Base-by-base conservation (phyloP, 2,888 invertebrate species). In the Tuberolachnus salignus region DNA sequence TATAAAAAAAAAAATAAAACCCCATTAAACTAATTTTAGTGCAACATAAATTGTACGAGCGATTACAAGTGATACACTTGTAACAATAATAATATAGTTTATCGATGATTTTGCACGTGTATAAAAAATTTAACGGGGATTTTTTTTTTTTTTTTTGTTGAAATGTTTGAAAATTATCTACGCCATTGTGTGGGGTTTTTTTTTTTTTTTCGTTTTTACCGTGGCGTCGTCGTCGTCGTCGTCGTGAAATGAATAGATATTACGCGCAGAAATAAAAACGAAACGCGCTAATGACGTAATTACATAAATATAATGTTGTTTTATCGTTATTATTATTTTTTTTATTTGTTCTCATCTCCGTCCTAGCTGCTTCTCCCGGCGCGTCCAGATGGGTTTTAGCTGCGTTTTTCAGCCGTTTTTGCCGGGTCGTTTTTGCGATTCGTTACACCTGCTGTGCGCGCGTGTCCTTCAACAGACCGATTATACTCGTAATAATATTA, bases 381-480 rank as follows among this genome's bases (percentile, higher is more conserved):
- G 44, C 10, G 66, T 66, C 42, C 75, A 78, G 67, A 78, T 67
- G 67, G 34, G 21, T 67, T 67, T 75, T 57, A 75, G 46, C 46
- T 34, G 34, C 6, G 34, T 34, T 11, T 57, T 57, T 75, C 57
- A 49, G 66, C n/a, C n/a, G n/a, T 78, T 78, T 78, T 78, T 59
- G 13, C 67, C 34, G 49, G 46, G 53, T 57, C 59, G 59, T 19
- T 1, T 4, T 0, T 19, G 75, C 59, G 21, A 78, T 78, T 67
- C 21, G 67, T 78, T 78, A 78, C 75, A 78, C 75, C 75, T 78
- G 75, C 23, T 63, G 23, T 66, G 23, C 23, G 34, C 42, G 73
- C 34, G 55, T 42, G 55, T 42, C 6, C 6, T 34, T 49, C 57
- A 78, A 55, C 67, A 74, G 63, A 64, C 61, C 67, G 49, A 44